Conservation (phyloP, 2,888 invertebrate genomes). For the Ceramica pisi region DNA sequence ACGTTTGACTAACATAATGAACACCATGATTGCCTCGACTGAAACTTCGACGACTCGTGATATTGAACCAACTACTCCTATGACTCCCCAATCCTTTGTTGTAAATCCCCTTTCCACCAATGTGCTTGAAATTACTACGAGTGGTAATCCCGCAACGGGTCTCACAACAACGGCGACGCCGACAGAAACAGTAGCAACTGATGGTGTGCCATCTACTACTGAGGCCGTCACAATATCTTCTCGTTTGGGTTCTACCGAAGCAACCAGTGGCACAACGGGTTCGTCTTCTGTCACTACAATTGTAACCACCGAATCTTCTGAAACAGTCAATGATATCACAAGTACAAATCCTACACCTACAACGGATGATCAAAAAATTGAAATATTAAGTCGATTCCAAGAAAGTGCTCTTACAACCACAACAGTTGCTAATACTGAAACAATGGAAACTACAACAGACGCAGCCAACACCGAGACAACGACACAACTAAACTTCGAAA, state of each 20-base stretch:
- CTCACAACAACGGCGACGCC: constrained; percentile 60
- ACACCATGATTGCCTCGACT: constrained; percentile 81
- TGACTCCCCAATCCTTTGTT: constrained; percentile 66
- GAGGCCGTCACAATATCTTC: constrained; percentile 49
- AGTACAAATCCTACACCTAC: constrained; percentile 63
- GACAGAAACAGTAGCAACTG: constrained; percentile 36
- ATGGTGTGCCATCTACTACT: constrained; percentile 48
- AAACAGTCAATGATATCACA: constrained; percentile 54
- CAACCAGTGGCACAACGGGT: constrained; percentile 50
- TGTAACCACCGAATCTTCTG: constrained; percentile 44
- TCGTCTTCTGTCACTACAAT: constrained; percentile 51
- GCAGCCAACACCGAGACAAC: constrained; percentile 71
- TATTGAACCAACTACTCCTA: constrained; percentile 68
- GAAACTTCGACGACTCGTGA: constrained; percentile 65
- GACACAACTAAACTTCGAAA: constrained; percentile 69
- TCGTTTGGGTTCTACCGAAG: constrained; percentile 51
- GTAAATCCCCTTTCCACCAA: constrained; percentile 62
- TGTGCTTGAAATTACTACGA: constrained; percentile 65
- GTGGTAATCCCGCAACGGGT: constrained; percentile 60
- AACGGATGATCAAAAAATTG: constrained; percentile 60
- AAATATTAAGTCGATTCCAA: constrained; percentile 58
- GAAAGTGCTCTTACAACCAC: constrained; percentile 47
- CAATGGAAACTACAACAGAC: constrained; percentile 67
- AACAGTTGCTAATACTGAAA: constrained; percentile 50
- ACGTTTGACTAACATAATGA: constrained; percentile 84